Percentiles rank a stretch among this genome's conserved stretches.
Conservation (phyloP, 2,113 vertebrate genomes). For the Pardalotus punctatus region DNA sequence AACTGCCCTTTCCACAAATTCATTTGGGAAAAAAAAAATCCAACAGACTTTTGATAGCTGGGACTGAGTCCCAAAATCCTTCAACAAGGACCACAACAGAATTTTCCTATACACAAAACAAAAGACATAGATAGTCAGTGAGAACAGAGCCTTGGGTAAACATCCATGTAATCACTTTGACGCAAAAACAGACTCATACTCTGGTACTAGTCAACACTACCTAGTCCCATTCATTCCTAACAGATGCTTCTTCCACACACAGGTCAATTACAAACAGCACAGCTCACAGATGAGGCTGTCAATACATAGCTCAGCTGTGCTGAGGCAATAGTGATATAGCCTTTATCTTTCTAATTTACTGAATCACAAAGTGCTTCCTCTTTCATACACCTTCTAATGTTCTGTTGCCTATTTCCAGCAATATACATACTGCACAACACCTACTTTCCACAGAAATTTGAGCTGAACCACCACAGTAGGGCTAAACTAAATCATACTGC, state of each 20-base stretch:
- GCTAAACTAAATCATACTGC: accelerated
- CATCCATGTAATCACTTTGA: neutral
- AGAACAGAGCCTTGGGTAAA: neutral
- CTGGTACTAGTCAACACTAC: neutral
- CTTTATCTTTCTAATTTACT: neutral
- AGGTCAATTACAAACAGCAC: neutral
- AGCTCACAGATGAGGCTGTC: neutral
- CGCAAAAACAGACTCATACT: neutral
- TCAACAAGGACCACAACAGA: neutral
- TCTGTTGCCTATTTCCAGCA: neutral
- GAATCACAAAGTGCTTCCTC: neutral
- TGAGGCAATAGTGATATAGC: neutral
- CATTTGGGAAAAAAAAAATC: neutral
- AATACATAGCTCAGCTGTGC: neutral
- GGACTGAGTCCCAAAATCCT: neutral
- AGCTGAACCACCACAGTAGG: neutral
- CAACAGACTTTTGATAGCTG: neutral
- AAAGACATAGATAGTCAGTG: neutral
- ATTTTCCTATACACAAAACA: neutral
- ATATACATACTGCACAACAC: accelerated
- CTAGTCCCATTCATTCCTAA: neutral
- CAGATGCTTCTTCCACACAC: neutral
- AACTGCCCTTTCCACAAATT: neutral
- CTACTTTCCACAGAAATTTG: neutral
- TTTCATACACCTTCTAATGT: neutral